These are phyloP conservation scores for Cepphus grylle DNA, from an alignment of 2,113 vertebrate species.

Conservation along the genomic window DNA sequence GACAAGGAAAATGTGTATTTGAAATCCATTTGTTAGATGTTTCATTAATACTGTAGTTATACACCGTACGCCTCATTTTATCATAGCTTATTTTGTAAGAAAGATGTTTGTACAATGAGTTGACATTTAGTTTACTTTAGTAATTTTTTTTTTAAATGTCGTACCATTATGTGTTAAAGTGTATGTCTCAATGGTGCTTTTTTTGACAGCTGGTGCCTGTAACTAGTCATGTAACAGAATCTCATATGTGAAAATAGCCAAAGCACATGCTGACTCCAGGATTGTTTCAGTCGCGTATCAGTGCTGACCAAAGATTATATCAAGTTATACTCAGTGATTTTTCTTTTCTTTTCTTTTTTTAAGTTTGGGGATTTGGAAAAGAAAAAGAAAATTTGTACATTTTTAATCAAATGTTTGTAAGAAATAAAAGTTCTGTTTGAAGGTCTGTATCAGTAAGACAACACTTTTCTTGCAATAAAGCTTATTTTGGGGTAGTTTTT, in stretches of 20 bases:
- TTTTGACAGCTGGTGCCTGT: constrained; percentile 53
- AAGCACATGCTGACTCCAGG: constrained; percentile 34
- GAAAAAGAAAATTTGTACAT: constrained; percentile 62
- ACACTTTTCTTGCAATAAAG: constrained; percentile 79
- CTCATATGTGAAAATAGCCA: constrained; percentile 52
- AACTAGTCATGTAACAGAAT: constrained; percentile 49
- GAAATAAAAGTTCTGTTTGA: constrained; percentile 63
- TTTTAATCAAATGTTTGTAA: constrained; percentile 71
- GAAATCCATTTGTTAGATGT: constrained; percentile 66
- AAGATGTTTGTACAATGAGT: constrained; percentile 72
- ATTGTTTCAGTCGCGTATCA: constrained; percentile 12
- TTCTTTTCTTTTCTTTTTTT: constrained; percentile 27
- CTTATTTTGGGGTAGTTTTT: constrained; percentile 76
- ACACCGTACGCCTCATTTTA: constrained; percentile 73
- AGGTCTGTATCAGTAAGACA: constrained; percentile 66
- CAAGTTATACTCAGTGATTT: constrained; percentile 55
- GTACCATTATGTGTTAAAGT: constrained; percentile 64
- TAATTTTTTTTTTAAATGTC: constrained; percentile 26
- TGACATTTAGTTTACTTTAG: constrained; percentile 73
- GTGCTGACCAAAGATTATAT: constrained; percentile 72
- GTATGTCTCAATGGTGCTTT: constrained; percentile 30
- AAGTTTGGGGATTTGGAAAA: constrained; percentile 54
- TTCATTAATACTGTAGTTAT: constrained; percentile 79
- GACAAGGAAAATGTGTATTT: constrained; percentile 50
- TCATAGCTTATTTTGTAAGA: constrained; percentile 75